phyloP scores from a whole-genome alignment of 2,888 invertebrate species.

The Selenia dentaria region DNA sequence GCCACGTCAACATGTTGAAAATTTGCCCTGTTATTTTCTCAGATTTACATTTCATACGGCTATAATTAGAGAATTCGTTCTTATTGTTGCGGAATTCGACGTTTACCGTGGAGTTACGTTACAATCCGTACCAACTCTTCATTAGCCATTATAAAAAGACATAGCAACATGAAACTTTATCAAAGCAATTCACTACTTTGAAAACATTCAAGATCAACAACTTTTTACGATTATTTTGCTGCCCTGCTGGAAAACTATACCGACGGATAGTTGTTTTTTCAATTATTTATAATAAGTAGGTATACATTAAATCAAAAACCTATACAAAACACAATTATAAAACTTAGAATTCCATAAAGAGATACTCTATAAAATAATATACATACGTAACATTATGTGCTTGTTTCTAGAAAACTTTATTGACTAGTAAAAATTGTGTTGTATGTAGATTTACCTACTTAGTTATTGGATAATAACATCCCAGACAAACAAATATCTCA shows the following conservation, averaged over 20 bases:
- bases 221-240: slow-evolving; percentile 38
- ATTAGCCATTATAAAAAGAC: slow-evolving; percentile 10
- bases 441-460: too few relatives aligned
- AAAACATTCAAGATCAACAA: slow-evolving; percentile 45
- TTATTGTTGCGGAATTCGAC: slow-evolving; percentile 72
- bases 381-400: too few relatives aligned
- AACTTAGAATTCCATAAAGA: too few relatives aligned
- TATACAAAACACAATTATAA: too few relatives aligned
- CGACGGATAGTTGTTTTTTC: too few relatives aligned
- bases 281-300: too few relatives aligned
- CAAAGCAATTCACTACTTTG: slow-evolving; percentile 22
- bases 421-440: too few relatives aligned
- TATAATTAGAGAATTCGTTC: slow-evolving; percentile 78
- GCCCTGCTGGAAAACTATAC: slow-evolving; percentile 33
- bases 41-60: slow-evolving; percentile 80
- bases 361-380: too few relatives aligned
- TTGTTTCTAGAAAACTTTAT: too few relatives aligned
- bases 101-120: slow-evolving; percentile 65
- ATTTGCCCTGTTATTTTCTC: slow-evolving; percentile 77
- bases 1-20: slow-evolving; percentile 83
- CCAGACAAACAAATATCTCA: too few relatives aligned
- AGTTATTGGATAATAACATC: too few relatives aligned
- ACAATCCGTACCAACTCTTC: slow-evolving; percentile 42
- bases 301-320: too few relatives aligned
- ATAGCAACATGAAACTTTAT: slow-evolving; percentile 19